A percentile compares a stretch with the other conserved stretches of the same genome.
phyloP scores from a whole-genome alignment of 2,113 vertebrate genomes.

The Takifugu bimaculatus region DNA sequence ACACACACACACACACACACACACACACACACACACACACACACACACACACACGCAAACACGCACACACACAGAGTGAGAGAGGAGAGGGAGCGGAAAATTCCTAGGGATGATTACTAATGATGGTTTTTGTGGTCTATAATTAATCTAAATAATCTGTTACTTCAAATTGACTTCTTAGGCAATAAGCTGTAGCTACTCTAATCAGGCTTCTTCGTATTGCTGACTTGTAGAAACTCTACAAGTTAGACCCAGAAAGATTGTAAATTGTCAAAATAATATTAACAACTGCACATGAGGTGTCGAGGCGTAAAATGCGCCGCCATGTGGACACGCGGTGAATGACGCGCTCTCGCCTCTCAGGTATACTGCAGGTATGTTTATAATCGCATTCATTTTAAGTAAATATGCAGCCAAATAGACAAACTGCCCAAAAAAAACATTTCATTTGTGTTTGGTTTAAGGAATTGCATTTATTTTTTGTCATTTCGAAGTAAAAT shows the following conservation, averaged over 20 bases:
- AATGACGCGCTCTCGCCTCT: constrained; percentile 5
- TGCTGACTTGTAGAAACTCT: not conserved
- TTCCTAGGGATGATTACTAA: constrained; percentile 41
- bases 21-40: constrained; percentile 16
- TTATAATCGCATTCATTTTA: not conserved
- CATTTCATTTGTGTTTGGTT: too few relatives aligned
- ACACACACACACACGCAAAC: constrained; percentile 10
- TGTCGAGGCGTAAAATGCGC: constrained; percentile 34
- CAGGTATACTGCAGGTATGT: constrained; percentile 1
- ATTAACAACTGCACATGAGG: not conserved
- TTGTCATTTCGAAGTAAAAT: too few relatives aligned
- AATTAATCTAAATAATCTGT: not conserved
- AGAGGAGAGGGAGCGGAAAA: constrained; percentile 46
- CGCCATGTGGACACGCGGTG: constrained; percentile 45
- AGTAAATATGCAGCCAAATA: not conserved
- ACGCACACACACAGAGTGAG: constrained; percentile 1
- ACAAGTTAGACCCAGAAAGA: not conserved
- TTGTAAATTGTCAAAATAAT: not conserved
- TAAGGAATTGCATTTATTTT: too few relatives aligned
- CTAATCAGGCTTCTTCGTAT: not conserved
- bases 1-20: constrained; percentile 11
- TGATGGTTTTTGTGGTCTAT: not conserved
- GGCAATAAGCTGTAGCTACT: not conserved
- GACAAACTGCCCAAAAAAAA: too few relatives aligned
- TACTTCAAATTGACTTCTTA: not conserved